phyloP scores from a whole-genome alignment of 2,797 vertebrate genomes.

The Ptychobarbus kaznakovi region DNA sequence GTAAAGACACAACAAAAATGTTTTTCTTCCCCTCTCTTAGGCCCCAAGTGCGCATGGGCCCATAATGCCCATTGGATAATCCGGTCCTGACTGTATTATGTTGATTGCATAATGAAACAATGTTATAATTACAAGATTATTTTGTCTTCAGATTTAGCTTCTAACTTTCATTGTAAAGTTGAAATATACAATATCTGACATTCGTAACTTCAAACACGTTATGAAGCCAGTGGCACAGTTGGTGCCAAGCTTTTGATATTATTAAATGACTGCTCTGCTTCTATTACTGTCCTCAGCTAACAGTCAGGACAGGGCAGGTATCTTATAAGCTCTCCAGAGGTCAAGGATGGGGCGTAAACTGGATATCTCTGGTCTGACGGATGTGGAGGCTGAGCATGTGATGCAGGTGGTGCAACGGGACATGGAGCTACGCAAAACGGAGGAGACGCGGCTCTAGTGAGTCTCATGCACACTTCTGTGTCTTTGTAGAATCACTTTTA shows the following conservation, averaged over 20 bases:
- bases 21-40: too few relatives aligned
- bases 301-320: conserved; percentile 42
- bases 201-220: neutral
- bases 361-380: conserved; percentile 90
- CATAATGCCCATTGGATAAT: too few relatives aligned
- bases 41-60: too few relatives aligned
- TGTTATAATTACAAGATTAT: conserved; percentile 7
- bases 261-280: conserved; percentile 7
- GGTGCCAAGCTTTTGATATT: conserved; percentile 8
- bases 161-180: neutral
- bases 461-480: conserved; percentile 41
- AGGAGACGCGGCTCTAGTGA: conserved; percentile 91
- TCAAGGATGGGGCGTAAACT: conserved; percentile 87
- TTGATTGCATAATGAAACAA: conserved; percentile 17
- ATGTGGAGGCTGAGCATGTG: conserved; percentile 89
- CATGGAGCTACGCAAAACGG: conserved; percentile 89
- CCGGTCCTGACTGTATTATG: neutral
- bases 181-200: neutral
- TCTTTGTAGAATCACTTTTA: neutral
- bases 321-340: conserved; percentile 21
- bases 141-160: neutral
- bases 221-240: neutral
- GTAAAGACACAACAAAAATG: too few relatives aligned
- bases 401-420: conserved; percentile 93
- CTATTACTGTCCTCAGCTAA: neutral